phyloP scores from a whole-genome alignment of 2,888 invertebrate genomes.

The Drosophila multiciliata region DNA sequence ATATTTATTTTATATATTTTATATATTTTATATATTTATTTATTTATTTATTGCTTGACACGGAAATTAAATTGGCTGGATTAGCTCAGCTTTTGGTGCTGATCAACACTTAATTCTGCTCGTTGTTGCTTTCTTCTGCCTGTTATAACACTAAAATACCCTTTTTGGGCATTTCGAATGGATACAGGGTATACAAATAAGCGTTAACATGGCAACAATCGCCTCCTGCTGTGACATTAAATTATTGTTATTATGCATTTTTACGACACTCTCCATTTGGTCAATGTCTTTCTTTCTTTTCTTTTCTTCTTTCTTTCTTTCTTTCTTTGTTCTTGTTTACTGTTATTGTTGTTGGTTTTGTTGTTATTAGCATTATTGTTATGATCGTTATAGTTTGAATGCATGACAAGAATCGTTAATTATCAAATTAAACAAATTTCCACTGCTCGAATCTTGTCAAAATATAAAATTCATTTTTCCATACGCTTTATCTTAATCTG shows the following conservation, averaged over 20 bases:
- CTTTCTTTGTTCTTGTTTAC: constrained; percentile 7
- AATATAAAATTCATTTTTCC: background rate
- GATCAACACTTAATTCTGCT: background rate
- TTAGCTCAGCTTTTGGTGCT: background rate
- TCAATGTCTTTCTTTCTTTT: constrained; percentile 27
- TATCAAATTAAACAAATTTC: constrained; percentile 12
- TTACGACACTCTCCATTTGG: constrained; percentile 79
- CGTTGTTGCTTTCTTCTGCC: background rate
- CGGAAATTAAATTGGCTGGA: background rate
- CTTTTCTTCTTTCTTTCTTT: background rate
- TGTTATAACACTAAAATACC: background rate
- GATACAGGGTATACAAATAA: constrained; percentile 58
- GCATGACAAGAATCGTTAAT: constrained; percentile 25
- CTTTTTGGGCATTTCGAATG: background rate
- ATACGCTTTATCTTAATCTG: background rate
- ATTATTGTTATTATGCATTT: constrained; percentile 84
- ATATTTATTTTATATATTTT: background rate
- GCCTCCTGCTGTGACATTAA: constrained; percentile 85
- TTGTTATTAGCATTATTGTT: constrained; percentile 28
- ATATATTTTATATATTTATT: no score
- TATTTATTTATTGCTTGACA: background rate
- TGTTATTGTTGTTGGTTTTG: constrained; percentile 16
- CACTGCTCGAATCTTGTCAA: background rate
- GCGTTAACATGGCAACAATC: constrained; percentile 86
- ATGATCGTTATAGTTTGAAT: constrained; percentile 23